Conservation (phyloP, 2,888 invertebrate species). For the Globia sparganii region DNA sequence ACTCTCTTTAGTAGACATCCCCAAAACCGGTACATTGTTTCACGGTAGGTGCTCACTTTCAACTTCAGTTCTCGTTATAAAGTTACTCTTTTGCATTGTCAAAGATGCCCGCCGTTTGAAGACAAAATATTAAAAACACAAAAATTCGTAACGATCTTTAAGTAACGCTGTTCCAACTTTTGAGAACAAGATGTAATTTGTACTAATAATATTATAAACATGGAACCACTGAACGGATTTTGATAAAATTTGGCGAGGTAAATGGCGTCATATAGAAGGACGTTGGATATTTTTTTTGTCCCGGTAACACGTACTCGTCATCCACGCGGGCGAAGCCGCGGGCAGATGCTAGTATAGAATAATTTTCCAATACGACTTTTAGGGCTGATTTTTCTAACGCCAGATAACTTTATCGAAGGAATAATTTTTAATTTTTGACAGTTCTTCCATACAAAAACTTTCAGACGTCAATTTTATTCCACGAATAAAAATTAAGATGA, state of each 20-base stretch:
- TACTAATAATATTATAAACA: too few relatives aligned
- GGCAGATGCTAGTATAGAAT: background rate
- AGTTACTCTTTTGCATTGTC: conserved; percentile 52
- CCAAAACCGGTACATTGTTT: conserved; percentile 53
- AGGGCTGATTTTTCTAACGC: too few relatives aligned
- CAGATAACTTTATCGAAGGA: too few relatives aligned
- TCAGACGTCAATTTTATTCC: too few relatives aligned
- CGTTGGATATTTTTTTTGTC: too few relatives aligned
- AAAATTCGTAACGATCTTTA: conserved; percentile 13
- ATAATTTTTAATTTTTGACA: too few relatives aligned
- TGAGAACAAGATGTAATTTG: background rate
- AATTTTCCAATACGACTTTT: background rate
- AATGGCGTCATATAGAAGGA: too few relatives aligned
- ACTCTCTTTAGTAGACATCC: conserved; percentile 24
- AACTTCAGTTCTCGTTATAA: conserved; percentile 64
- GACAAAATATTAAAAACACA: conserved; percentile 31
- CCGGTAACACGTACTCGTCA: too few relatives aligned
- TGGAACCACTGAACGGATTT: background rate
- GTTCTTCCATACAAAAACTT: too few relatives aligned
- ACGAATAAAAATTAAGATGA: too few relatives aligned
- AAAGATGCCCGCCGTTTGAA: conserved; percentile 27
- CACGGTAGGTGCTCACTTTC: conserved; percentile 34
- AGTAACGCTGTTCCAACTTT: background rate
- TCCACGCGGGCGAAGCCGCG: too few relatives aligned
- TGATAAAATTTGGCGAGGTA: background rate